Conservation (phyloP, 1,140 invertebrate genomes). For the Trachymyrmex septentrionalis region DNA sequence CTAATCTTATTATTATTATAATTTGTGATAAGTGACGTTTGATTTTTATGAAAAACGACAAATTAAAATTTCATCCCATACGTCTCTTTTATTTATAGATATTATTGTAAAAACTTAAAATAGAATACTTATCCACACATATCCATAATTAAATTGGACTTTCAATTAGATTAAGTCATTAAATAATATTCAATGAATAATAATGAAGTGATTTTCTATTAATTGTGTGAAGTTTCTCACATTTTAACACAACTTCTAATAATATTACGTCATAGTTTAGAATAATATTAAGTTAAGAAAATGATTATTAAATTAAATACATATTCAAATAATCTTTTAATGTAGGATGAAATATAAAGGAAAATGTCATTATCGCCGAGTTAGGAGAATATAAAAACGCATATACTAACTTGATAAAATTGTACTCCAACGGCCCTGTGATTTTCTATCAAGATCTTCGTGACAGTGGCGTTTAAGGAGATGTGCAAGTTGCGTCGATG, state of each 20-base stretch:
- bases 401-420: conserved; percentile 82
- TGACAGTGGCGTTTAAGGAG: conserved; percentile 89
- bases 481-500: conserved; percentile 91
- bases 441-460: conserved; percentile 88
- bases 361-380: background rate
- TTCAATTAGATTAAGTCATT: background rate
- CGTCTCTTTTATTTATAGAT: background rate
- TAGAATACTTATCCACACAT: background rate
- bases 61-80: background rate
- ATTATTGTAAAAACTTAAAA: background rate
- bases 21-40: background rate
- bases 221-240: background rate
- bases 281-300: too few species aligned
- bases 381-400: background rate
- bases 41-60: background rate
- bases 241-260: background rate
- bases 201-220: background rate
- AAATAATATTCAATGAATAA: background rate
- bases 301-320: background rate
- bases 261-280: background rate
- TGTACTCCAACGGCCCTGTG: conserved; percentile 88
- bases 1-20: background rate
- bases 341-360: background rate
- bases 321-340: background rate
- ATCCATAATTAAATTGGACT: background rate